Evolutionary conservation across 2,797 vertebrate species (phyloP).

Genomic region (Hyperoplus immaculatus): DNA sequence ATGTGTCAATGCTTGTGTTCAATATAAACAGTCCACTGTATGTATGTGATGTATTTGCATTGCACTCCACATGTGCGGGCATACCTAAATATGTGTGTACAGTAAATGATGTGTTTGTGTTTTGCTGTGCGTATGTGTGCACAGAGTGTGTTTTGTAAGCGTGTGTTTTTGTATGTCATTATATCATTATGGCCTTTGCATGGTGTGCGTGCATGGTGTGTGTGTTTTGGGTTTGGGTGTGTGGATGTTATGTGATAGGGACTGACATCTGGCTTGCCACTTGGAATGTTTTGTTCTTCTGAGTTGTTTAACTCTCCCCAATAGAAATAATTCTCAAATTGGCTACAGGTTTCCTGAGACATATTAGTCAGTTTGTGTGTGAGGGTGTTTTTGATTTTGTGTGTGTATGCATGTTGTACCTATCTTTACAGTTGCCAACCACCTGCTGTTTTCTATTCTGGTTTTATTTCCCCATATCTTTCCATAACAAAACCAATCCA

Average conservation of each 20-base stretch:
- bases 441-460: constrained; percentile 30
- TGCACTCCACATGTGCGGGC: background rate
- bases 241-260: constrained; percentile 29
- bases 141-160: background rate
- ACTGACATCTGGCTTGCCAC: constrained; percentile 40
- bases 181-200: background rate
- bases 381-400: background rate
- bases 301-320: constrained; percentile 32
- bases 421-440: background rate
- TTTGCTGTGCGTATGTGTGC: background rate
- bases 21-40: background rate
- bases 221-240: constrained; percentile 28
- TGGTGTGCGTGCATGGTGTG: background rate
- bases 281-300: constrained; percentile 26
- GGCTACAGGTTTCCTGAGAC: constrained; percentile 22
- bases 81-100: background rate
- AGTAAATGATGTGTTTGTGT: background rate
- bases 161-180: background rate
- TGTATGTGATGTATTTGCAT: constrained; percentile 4
- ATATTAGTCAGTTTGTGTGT: background rate
- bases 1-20: background rate
- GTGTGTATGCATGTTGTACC: background rate
- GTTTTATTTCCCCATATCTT: background rate
- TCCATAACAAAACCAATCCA: background rate
- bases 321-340: constrained; percentile 38